phyloP scores from a whole-genome alignment of 2,797 vertebrate genomes.

The Discoglossus pictus region DNA sequence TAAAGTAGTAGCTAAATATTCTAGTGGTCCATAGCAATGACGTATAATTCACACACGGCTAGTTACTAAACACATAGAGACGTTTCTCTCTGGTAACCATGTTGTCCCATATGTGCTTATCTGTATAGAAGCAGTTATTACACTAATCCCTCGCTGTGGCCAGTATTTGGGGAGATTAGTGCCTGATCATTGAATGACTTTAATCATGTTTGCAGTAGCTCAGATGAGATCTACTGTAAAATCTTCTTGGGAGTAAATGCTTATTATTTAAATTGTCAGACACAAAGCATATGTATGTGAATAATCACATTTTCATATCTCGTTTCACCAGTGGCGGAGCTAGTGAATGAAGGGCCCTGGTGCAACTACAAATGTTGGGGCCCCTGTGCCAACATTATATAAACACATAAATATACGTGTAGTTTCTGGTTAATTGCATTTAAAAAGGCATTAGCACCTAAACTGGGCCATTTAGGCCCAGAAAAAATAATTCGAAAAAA shows the following conservation, averaged over 20 bases:
- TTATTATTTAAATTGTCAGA: constrained; percentile 25
- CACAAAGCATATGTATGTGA: constrained; percentile 16
- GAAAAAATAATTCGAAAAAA: no score
- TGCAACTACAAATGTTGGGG: no score
- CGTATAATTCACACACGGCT: no score
- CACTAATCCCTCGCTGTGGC: constrained; percentile 49
- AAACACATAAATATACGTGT: no score
- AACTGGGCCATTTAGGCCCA: no score
- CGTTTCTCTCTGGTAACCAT: not conserved
- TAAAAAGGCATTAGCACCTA: no score
- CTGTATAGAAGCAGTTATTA: constrained; percentile 35
- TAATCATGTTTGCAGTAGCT: constrained; percentile 51
- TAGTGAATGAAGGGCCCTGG: no score
- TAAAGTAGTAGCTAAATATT: no score
- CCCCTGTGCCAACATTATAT: no score
- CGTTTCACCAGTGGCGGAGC: no score
- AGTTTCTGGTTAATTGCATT: no score
- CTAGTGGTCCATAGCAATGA: no score
- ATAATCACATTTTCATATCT: not conserved
- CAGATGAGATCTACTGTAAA: constrained; percentile 49
- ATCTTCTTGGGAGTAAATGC: constrained; percentile 38
- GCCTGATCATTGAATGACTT: not conserved
- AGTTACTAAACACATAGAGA: constrained; percentile 26
- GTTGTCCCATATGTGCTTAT: fast-evolving
- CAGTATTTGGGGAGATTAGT: constrained; percentile 52